These are phyloP conservation scores for Drosophila emarginata DNA, from an alignment of 2,888 invertebrate species.

Conservation along the genomic window DNA sequence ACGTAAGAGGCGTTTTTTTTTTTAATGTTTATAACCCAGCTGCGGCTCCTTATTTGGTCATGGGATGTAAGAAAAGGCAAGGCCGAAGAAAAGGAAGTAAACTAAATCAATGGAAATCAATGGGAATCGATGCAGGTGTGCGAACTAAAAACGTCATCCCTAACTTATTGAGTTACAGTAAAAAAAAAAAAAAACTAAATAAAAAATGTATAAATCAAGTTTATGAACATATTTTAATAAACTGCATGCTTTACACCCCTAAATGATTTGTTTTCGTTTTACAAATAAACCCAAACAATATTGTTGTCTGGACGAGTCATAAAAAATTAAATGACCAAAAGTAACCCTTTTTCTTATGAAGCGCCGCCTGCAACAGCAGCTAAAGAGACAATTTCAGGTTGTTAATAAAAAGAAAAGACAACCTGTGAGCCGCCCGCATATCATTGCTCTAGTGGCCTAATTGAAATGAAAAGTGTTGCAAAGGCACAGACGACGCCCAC, in stretches of 20 bases:
- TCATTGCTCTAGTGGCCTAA: slow-evolving; percentile 38
- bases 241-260: slow-evolving; percentile 13
- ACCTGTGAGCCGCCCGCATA: background rate
- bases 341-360: slow-evolving; percentile 34
- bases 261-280: background rate
- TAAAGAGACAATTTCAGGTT: slow-evolving; percentile 34
- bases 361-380: slow-evolving; percentile 39
- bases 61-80: slow-evolving; percentile 41
- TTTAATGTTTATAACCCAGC: background rate
- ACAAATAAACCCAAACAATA: background rate
- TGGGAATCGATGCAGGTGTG: slow-evolving; percentile 66
- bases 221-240: background rate
- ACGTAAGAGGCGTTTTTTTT: background rate
- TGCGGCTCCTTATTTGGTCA: slow-evolving; percentile 55
- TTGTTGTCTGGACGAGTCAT: slow-evolving; percentile 23
- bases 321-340: slow-evolving; percentile 51
- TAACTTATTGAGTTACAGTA: no score
- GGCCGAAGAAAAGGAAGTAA: slow-evolving; percentile 34
- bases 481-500: slow-evolving; percentile 51
- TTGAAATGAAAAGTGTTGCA: slow-evolving; percentile 48
- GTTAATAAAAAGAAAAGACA: slow-evolving; percentile 30
- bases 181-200: no score
- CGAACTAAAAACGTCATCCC: background rate
- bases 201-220: no score
- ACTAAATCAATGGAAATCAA: slow-evolving; percentile 11